Base-by-base conservation (phyloP, 2,888 invertebrate species). In the Ophioninae sp. region DNA sequence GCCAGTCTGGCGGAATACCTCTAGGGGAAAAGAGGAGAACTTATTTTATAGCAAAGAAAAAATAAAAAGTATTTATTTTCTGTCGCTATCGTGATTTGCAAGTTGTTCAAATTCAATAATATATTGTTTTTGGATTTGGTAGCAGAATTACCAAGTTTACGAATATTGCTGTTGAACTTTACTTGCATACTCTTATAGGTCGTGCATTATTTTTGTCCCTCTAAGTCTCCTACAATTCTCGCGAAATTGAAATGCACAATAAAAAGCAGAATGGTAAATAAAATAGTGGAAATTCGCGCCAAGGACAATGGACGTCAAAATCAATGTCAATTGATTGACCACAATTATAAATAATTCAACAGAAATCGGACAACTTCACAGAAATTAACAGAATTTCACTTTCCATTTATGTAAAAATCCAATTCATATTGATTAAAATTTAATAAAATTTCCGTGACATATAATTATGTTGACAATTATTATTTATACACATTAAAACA, bases 1-100 rank as follows among this genome's bases (percentile, higher is more conserved):
- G 64, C 57, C 62, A 69, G 77, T 73, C 68, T 69, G 65, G 74
- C 67, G 56, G 30, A 76, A 75, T 81, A 64, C 64, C 81, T 62
- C 56, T 30, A 21, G 57, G 73, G 70, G 65, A 56, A 61, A 74
- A 78, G 56, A 79, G 64, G 73, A 78, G 75, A 75, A 78, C 79
- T 56, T 64, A 72, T 72, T 64, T 44, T 78, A 10, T 20, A 56
- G 64, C 64, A 20, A 56, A 10, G 39, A 59, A 57, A 70, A 78
- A 78, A 57, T 70, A 44, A 20, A 3, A 37, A 62, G n/a, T 62
- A 41, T 44, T 73, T 30, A 73, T 57, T 39, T 77, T 62, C 56
- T 30, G 10, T 61, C 20, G 8, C 6, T 7, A 44, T n/a, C 0
- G 6, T 62, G 62, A n/a, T 74, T 30, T 0, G 44, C 6, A 8